Evolutionary conservation across 2,888 invertebrate species (phyloP).

Genomic region (Dexiosoma caninum): DNA sequence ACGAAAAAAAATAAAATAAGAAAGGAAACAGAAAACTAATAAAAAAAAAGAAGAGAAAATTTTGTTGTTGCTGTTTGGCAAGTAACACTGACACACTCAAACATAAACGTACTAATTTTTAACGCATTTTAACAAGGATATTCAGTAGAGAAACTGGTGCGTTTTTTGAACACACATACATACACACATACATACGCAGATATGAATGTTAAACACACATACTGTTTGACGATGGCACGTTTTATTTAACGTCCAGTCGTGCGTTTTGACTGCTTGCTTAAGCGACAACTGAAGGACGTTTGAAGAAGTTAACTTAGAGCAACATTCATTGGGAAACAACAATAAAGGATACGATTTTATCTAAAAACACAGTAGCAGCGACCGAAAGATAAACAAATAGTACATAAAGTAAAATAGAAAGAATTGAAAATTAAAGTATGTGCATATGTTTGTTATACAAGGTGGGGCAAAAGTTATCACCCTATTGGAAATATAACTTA

Average conservation of each 20-base stretch:
- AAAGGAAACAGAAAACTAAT: conserved; percentile 2
- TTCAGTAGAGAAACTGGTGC: conserved; percentile 8
- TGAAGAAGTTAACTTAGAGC: neutral
- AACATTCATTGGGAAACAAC: neutral
- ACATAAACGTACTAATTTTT: neutral
- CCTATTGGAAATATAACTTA: too few relatives aligned
- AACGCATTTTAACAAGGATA: conserved; percentile 54
- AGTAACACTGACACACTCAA: conserved; percentile 21
- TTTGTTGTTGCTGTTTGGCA: conserved; percentile 1
- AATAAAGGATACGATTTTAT: conserved; percentile 36
- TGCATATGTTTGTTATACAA: too few relatives aligned
- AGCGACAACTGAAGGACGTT: neutral
- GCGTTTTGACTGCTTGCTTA: conserved; percentile 24
- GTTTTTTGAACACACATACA: neutral
- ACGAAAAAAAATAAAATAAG: conserved; percentile 2
- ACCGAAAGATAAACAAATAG: conserved; percentile 9
- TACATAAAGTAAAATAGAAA: neutral
- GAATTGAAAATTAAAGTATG: neutral
- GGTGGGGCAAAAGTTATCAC: too few relatives aligned
- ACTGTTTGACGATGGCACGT: conserved; percentile 43
- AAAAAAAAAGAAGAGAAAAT: conserved; percentile 2
- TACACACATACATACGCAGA: neutral
- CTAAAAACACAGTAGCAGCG: conserved; percentile 27
- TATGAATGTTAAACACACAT: too few relatives aligned
- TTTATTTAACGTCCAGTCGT: conserved; percentile 55